A percentile compares a stretch with the other conserved stretches of the same genome.
phyloP scores from a whole-genome alignment of 2,797 vertebrate species.

The Balearica regulorum region DNA sequence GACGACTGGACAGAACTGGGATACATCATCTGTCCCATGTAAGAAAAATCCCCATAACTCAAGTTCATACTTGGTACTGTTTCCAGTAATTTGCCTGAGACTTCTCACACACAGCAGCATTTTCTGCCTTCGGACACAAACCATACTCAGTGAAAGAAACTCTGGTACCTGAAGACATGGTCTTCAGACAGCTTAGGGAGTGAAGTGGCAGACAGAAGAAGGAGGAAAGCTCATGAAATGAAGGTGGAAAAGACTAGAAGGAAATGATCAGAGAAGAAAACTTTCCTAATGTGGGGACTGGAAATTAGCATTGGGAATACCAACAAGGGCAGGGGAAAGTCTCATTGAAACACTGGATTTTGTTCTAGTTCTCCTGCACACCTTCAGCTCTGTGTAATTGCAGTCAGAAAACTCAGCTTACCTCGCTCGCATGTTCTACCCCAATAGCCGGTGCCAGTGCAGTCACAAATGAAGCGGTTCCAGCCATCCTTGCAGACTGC shows the following conservation, averaged over 20 bases:
- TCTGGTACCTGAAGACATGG: neutral
- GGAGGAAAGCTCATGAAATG: neutral
- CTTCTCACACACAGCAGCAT: neutral
- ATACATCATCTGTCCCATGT: neutral
- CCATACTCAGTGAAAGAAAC: neutral
- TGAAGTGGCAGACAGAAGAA: neutral
- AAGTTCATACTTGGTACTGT: neutral
- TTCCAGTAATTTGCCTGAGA: neutral
- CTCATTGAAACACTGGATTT: neutral
- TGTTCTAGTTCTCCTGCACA: neutral
- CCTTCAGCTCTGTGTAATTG: neutral
- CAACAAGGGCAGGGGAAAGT: neutral
- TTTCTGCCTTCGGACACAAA: neutral
- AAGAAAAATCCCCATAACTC: neutral
- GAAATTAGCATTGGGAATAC: neutral
- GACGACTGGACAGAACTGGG: neutral
- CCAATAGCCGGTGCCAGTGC: slow-evolving; percentile 95
- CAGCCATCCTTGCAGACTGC: slow-evolving; percentile 95
- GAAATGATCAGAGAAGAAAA: neutral
- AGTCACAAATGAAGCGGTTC: slow-evolving; percentile 99
- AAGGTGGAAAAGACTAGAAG: neutral
- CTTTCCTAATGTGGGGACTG: neutral
- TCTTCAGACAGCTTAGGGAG: neutral
- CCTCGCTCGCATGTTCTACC: slow-evolving; percentile 95
- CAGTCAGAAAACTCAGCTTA: slow-evolving; percentile 64